phyloP scores from a whole-genome alignment of 1,140 invertebrate species.

The Orchesella cincta region DNA sequence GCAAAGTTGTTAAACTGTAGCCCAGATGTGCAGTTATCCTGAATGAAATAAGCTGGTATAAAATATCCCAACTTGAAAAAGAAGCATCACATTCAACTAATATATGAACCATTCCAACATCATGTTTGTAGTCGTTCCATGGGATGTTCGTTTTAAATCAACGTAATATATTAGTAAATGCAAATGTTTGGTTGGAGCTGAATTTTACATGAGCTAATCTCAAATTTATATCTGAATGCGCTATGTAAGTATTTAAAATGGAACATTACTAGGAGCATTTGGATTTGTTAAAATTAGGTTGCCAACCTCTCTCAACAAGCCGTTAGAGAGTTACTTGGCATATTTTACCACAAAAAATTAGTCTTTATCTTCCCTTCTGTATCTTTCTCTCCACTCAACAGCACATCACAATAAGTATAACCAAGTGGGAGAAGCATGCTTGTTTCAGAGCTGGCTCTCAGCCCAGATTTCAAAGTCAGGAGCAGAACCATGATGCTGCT shows the following conservation, averaged over 20 bases:
- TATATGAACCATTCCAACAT: no score
- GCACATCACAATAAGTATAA: background rate
- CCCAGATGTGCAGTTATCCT: no score
- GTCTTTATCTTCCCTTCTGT: slow-evolving; percentile 16
- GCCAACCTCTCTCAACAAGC: slow-evolving; percentile 41
- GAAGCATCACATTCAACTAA: no score
- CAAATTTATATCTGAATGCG: slow-evolving; percentile 33
- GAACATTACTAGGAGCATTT: slow-evolving; percentile 28
- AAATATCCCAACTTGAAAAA: no score
- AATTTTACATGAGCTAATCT: slow-evolving; percentile 36
- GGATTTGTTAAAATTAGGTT: slow-evolving; percentile 40
- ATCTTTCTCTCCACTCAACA: background rate
- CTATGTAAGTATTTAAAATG: slow-evolving; percentile 30
- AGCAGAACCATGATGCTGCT: no score
- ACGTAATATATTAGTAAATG: background rate
- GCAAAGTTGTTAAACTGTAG: no score
- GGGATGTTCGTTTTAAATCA: no score
- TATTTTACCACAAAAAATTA: slow-evolving; percentile 42
- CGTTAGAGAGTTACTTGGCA: slow-evolving; percentile 38
- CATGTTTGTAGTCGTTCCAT: no score
- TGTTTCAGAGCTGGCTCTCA: background rate
- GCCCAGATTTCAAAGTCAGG: slow-evolving; percentile 9
- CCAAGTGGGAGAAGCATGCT: background rate
- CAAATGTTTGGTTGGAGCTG: slow-evolving; percentile 13
- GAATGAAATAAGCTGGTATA: no score